phyloP scores from a whole-genome alignment of 2,888 invertebrate species.

The Escarpia spicata region DNA sequence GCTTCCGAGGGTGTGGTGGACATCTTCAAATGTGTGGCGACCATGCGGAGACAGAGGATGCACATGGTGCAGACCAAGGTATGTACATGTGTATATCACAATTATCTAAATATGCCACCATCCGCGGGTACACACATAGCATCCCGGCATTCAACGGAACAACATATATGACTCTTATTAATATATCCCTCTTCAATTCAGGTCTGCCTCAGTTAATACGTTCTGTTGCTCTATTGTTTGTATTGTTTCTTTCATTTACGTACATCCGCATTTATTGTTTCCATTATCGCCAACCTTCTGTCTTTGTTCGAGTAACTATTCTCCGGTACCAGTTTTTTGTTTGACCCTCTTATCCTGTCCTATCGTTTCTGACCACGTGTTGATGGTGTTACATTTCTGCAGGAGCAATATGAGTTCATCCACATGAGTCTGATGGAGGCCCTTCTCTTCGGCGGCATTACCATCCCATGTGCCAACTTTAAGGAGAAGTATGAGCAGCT shows the following conservation, averaged over 20 bases:
- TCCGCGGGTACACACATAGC: background rate
- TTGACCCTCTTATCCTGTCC: too few species aligned
- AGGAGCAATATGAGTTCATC: background rate
- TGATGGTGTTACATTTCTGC: background rate
- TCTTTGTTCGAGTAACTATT: too few species aligned
- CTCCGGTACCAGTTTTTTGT: too few species aligned
- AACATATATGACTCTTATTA: background rate
- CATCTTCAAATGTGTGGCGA: background rate
- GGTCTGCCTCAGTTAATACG: too few species aligned
- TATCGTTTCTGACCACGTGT: too few species aligned
- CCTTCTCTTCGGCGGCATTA: background rate
- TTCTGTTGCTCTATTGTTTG: too few species aligned
- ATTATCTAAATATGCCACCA: background rate
- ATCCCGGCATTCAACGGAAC: background rate
- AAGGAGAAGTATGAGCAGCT: background rate
- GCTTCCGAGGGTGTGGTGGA: background rate
- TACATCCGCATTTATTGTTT: too few species aligned
- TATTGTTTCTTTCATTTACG: too few species aligned
- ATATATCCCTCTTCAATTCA: too few species aligned
- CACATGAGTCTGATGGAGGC: background rate
- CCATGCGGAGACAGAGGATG: background rate
- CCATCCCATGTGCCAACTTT: background rate
- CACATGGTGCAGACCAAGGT: slow-evolving; percentile 9
- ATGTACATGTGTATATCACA: background rate
- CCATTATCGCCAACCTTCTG: too few species aligned